Conservation (phyloP, 64 coral and sea anemone species). For the Montipora foliosa region DNA sequence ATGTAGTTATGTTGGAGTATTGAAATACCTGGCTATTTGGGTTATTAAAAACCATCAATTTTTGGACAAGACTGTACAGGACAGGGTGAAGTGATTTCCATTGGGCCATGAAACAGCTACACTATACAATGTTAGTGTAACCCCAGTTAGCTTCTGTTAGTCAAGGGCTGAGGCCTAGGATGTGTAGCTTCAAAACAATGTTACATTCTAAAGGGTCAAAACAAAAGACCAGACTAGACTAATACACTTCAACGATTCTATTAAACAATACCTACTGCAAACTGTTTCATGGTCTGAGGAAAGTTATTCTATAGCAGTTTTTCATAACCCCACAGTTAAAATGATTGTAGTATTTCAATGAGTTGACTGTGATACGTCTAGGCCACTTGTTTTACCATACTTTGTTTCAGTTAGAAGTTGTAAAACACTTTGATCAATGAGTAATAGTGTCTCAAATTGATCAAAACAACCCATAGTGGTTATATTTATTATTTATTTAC, state of each 20-base stretch:
- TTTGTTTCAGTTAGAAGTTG: conserved; percentile 28
- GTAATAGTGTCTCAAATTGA: not conserved
- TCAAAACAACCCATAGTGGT: conserved; percentile 30
- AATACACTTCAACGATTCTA: not conserved
- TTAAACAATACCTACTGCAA: conserved; percentile 22
- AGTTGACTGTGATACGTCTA: not conserved
- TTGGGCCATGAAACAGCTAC: conserved; percentile 40
- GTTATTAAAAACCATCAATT: conserved; percentile 15
- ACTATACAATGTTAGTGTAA: conserved; percentile 21
- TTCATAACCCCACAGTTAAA: conserved; percentile 2
- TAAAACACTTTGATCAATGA: conserved; percentile 28
- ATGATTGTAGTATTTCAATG: conserved; percentile 21
- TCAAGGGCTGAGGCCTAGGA: conserved; percentile 13
- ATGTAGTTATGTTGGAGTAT: conserved; percentile 31
- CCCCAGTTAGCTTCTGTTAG: not conserved
- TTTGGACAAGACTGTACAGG: conserved; percentile 24
- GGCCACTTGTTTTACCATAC: not conserved
- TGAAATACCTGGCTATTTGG: conserved; percentile 27
- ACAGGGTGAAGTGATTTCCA: conserved; percentile 46
- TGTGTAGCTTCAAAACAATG: conserved; percentile 9
- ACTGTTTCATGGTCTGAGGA: conserved; percentile 20
- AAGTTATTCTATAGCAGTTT: not conserved
- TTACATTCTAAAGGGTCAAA: not conserved
- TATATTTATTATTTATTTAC: not conserved
- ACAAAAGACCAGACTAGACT: conserved; percentile 13